Percentiles rank a stretch among this genome's conserved stretches.
Conservation (phyloP, 2,797 vertebrate species). For the Amphiprion clarkii region DNA sequence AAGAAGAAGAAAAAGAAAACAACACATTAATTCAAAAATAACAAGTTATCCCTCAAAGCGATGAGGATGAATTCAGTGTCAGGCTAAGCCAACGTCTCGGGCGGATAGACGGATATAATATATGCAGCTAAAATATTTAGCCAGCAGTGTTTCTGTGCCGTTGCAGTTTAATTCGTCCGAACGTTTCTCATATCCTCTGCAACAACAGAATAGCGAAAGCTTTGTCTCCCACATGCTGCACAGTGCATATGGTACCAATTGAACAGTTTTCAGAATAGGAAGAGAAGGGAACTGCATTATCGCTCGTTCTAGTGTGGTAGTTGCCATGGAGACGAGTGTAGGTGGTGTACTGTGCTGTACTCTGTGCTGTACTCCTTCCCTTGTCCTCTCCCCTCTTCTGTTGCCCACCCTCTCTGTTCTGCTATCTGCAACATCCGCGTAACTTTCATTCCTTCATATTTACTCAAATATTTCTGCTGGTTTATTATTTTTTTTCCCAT, state of each 20-base stretch:
- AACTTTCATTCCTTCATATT: constrained; percentile 70
- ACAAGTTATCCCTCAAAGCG: constrained; percentile 72
- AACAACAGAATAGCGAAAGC: constrained; percentile 49
- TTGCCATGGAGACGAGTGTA: constrained; percentile 85
- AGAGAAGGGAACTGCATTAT: constrained; percentile 78
- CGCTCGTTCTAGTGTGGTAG: constrained; percentile 81
- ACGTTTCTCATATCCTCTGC: constrained; percentile 38
- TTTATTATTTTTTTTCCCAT: neutral
- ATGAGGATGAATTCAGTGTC: constrained; percentile 59
- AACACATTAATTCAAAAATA: constrained; percentile 69
- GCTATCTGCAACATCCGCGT: constrained; percentile 73
- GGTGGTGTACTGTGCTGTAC: constrained; percentile 82
- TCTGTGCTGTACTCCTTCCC: constrained; percentile 75
- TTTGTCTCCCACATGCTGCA: constrained; percentile 75
- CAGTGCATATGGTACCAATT: constrained; percentile 73
- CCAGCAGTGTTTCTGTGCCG: neutral
- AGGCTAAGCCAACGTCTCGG: constrained; percentile 43
- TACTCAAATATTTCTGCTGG: constrained; percentile 23
- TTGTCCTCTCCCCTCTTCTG: constrained; percentile 75
- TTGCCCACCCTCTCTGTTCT: constrained; percentile 71
- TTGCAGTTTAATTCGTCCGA: constrained; percentile 24
- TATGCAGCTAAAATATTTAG: constrained; percentile 27
- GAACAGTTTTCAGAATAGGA: constrained; percentile 77
- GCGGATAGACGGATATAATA: constrained; percentile 32
- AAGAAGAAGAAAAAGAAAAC: constrained; percentile 6